Base-by-base conservation (phyloP, 2,113 vertebrate genomes). In the Bubo bubo region DNA sequence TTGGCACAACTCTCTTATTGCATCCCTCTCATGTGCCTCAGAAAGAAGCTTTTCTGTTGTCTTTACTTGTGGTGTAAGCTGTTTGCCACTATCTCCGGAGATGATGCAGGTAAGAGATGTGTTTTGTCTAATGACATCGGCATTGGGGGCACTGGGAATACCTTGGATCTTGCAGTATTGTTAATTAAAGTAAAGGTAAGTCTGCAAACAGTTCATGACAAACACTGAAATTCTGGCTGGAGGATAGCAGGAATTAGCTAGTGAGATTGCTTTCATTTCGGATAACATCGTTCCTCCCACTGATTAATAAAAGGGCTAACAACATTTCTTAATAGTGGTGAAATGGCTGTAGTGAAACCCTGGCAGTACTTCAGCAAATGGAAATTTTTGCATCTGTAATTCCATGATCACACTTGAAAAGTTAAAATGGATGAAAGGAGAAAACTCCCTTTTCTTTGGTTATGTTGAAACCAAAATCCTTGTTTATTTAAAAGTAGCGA, bases 161-260 rank as follows among this genome's bases (percentile, higher is more conserved):
- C 43, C 45, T 90, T 39, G 39, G 53, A 53, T 72, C 39, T 62
- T 23, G 16, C 7, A 1, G 9, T 34, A 20, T 28, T 55, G 55
- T 66, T 93, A 71, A 75, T 93, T 74, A 81, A 72, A 71, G 23
- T 63, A 55, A 87, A 93, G 70, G 86, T 88, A 79, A 94, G 89
- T 79, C 50, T 88, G 45, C 58, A 90, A 75, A 28, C 22, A 41
- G 32, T 26, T 91, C 30, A 18, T n/a, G 49, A 34, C 52, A 88
- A 73, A 41, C 49, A 37, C 34, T 70, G 52, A 60, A 80, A 50
- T 79, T 37, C 56, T 82, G 52, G 4, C 43, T 75, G 43, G 56
- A 64, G 55, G 74, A 55, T 11, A 79, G 39, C 34, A 41, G 34
- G 43, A 72, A 49, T 74, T 83, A 73, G 28, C 45, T 90, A 47